Evolutionary conservation across 2,888 invertebrate genomes (phyloP), one percentile per base, ranked within the genome.

Genomic region (Acleris literana): DNA sequence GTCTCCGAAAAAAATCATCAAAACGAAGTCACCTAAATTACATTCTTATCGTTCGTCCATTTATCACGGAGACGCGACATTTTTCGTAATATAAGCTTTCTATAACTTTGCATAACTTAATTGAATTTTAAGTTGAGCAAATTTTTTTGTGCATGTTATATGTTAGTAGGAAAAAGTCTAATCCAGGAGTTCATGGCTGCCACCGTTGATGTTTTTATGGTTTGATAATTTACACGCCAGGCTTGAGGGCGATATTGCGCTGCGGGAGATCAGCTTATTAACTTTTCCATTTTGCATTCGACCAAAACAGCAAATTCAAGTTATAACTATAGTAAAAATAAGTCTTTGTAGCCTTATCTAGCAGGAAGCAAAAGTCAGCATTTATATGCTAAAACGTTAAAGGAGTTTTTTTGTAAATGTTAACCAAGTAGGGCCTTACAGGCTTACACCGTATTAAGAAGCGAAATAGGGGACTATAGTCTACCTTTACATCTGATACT

Each of bases 241-340:
- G 71, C 66, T 74, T 72, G 82, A 82, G 77, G 81, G 83, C 75
- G 79, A 76, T 72, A 73, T 75, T 73, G 75, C 80, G 71, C 79
- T 63, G 80, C 77, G 76, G 81, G 82, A 74, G 77, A 73, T 73
- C 69, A 72, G 71, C 71, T 82, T 79, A 81, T 81, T 79, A 77
- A 78, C 68, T 78, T 74, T 80, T 76, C 77, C 71, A 74, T 77
- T 82, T 79, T 75, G 76, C 74, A 72, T 76, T 73, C 70, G 70
- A 71, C 73, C 71, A 73, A 76, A 72, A 63, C 61, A 55, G 66
- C 70, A 71, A 72, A 73, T 73, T 77, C 70, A 75, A 73, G 73
- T 79, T 75, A 71, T 56, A 16, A 16, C 44, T 7, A 39, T 44
- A 29, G 17, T 56, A 16, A 44, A 56, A 44, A 44, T 22, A n/a